Base-by-base conservation (phyloP, 2,797 vertebrate genomes). In the Prionace glauca region DNA sequence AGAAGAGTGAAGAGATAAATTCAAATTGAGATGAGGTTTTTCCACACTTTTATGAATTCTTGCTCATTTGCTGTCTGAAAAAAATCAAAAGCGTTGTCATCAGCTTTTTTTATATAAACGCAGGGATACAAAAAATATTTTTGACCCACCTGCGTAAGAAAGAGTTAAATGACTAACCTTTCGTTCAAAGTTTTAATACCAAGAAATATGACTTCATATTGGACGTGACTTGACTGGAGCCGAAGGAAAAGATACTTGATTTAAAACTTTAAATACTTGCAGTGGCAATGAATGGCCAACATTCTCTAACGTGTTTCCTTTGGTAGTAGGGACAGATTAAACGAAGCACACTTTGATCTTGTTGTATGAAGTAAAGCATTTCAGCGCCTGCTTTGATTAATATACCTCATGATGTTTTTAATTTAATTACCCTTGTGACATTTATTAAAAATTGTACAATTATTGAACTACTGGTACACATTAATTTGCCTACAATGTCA, bases 401-500 rank as follows among this genome's bases (percentile, higher is more conserved):
- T 95, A n/a, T 41, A 20, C 71, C 71, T 71, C 93, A 95, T 74
- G 93, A 95, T 95, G 69, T 95, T 95, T 95, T 95, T 56, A 77
- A 95, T 77, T 60, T 60, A 95, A 95, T 95, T 95, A 95, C 45
- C 24, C 93, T 56, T 95, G 92, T 94, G 93, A 95, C 93, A 74
- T 95, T 95, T 77, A 77, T 95, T 95, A 56, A 74, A 94, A 94
- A 95, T 56, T n/a, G 93, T 74, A 72, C 93, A 72, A 29, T 72
- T 77, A 95, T 74, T 95, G 93, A 56, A 94, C 93, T 77, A 56
- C 71, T 74, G 71, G 93, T 77, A 95, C 93, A 95, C 93, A 95
- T 95, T 95, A 95, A 95, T 95, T 74, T n/a, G n/a, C 71, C 56
- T 95, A 77, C 93, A 95, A 95, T 95, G 93, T 77, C 93, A 95